Evolutionary conservation across 2,888 invertebrate species (phyloP), one percentile per base, ranked within the genome.

Genomic region (Cephus runcator): DNA sequence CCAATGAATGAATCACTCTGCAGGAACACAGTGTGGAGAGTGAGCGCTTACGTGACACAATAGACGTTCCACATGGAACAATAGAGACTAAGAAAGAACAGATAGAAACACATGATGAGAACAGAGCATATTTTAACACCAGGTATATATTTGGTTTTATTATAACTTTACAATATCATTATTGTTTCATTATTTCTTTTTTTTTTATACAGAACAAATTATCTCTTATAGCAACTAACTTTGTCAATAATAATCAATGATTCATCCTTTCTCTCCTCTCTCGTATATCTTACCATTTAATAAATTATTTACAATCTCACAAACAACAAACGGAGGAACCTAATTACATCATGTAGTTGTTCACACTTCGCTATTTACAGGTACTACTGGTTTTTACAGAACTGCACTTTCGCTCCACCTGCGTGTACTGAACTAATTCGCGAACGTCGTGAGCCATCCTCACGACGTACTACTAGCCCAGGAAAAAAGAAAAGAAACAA

Each of bases 231-330:
- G 88, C 88, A 87, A 88, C 88, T 88, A 89, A 86, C 88, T 86
- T 87, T 84, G 86, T 90, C 87, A 88, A 88, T 88, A 88, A 87
- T 90, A 86, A 87, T 88, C 85, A 86, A 87, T 88, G 80, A 81
- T 79, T 81, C 76, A 80, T 77, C 77, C 69, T 73, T 79, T 78
- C 68, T 79, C 71, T 76, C 68, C 34, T 82, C 81, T 81, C 81
- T 84, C 84, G 85, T 85, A 86, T 88, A 83, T 87, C 86, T 85
- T 87, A 87, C 85, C 86, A 85, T 88, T 90, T 89, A 90, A 91
- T 91, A 91, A 91, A 91, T 91, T 91, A 91, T 91, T 86, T 91
- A 91, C 91, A 91, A 91, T 91, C 89, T 91, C 91, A 90, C 91
- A 91, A 91, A 91, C 90, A 91, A 89, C 90, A 91, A 91, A 91